Percentiles rank a stretch among this genome's conserved stretches.
Evolutionary conservation across 2,113 vertebrate species (phyloP).

Genomic region (Seriola quinqueradiata): DNA sequence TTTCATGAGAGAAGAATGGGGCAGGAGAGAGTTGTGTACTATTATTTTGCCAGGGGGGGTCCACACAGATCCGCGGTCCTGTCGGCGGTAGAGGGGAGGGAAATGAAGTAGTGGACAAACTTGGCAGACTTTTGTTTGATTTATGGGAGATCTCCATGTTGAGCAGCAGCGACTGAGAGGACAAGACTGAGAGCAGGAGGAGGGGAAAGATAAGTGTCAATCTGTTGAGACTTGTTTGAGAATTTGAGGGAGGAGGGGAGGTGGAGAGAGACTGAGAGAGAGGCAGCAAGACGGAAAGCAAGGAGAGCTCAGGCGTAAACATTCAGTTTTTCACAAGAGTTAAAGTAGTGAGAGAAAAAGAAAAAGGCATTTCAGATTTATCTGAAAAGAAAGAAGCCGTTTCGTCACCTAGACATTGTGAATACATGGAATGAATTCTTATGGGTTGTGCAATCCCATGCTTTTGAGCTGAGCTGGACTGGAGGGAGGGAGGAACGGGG

Average conservation of each 20-base stretch:
- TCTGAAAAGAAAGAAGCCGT: conserved; percentile 29
- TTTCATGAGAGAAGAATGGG: conserved; percentile 66
- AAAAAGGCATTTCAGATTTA: conserved; percentile 23
- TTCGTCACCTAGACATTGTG: conserved; percentile 64
- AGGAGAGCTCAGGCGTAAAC: conserved; percentile 73
- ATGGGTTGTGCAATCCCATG: conserved; percentile 79
- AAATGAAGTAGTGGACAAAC: conserved; percentile 29
- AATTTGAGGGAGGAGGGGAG: conserved; percentile 84
- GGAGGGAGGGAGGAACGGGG: not conserved
- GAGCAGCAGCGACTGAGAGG: conserved; percentile 46
- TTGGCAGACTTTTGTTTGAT: conserved; percentile 30
- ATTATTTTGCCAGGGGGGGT: conserved; percentile 40
- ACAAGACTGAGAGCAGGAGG: conserved; percentile 67
- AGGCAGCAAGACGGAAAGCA: conserved; percentile 58
- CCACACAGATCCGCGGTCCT: conserved; percentile 19
- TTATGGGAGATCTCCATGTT: conserved; percentile 47
- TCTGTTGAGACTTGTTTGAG: conserved; percentile 89
- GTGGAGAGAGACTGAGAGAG: conserved; percentile 53
- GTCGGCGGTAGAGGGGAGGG: conserved; percentile 8
- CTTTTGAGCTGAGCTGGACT: conserved; percentile 64
- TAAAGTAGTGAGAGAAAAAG: conserved; percentile 14
- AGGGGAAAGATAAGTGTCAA: conserved; percentile 82
- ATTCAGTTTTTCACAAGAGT: conserved; percentile 46
- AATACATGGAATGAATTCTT: conserved; percentile 65
- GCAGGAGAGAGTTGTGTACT: conserved; percentile 51